phyloP scores from a whole-genome alignment of 2,888 invertebrate species.

The Phragmatobia fuliginosa region DNA sequence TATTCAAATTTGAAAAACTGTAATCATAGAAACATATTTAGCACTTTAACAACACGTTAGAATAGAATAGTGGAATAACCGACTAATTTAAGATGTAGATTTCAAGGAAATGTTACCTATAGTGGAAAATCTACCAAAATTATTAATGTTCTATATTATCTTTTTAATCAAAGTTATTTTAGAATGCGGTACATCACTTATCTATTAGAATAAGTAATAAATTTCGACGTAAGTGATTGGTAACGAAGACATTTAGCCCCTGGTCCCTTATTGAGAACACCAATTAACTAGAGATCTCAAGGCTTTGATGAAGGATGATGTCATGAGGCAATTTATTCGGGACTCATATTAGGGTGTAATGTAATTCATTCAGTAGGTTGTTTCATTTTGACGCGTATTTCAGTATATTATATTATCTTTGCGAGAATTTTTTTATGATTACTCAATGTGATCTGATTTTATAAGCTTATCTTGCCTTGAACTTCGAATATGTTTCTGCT shows the following conservation, averaged over 20 bases:
- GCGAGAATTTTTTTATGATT: background rate
- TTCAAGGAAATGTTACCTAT: too few relatives aligned
- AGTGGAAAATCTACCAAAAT: too few relatives aligned
- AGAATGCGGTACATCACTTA: background rate
- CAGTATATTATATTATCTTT: background rate
- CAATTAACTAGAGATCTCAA: slow-evolving; percentile 20
- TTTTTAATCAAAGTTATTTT: background rate
- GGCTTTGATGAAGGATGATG: slow-evolving; percentile 12
- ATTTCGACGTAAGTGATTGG: slow-evolving; percentile 18
- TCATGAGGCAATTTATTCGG: slow-evolving; percentile 12
- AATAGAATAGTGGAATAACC: too few relatives aligned
- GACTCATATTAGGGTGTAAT: background rate
- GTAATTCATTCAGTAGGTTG: background rate
- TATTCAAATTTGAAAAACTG: too few relatives aligned
- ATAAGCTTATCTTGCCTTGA: background rate
- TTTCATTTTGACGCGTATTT: background rate
- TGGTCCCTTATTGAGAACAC: slow-evolving; percentile 15
- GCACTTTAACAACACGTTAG: too few relatives aligned
- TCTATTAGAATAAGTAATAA: slow-evolving; percentile 8
- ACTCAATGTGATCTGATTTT: background rate
- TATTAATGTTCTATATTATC: too few relatives aligned
- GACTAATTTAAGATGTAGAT: background rate
- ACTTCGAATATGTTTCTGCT: background rate
- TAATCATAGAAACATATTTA: too few relatives aligned
- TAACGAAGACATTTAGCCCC: slow-evolving; percentile 3